Base-by-base conservation (phyloP, 2,888 invertebrate species). In the Acronicta aceris region DNA sequence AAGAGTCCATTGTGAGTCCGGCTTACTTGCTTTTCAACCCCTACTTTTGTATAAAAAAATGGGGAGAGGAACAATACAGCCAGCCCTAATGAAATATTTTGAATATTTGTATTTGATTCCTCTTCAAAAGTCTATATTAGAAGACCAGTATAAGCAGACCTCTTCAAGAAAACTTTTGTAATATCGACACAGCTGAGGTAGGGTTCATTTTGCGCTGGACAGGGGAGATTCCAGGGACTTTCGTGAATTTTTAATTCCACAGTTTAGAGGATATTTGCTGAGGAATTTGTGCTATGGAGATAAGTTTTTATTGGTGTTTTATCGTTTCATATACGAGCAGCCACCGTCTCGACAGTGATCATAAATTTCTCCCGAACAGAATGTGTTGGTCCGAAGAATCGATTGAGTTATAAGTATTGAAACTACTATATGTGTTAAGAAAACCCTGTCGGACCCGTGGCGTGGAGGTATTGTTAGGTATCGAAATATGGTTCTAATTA, bases 91-190 rank as follows among this genome's bases (percentile, higher is more conserved):
- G 90, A 92, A 93, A 92, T 92, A 92, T 89, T 91, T 89, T 83
- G 88, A 88, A 92, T 92, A 92, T 89, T 89, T 91, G 87, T 88
- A 87, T 89, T 89, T 89, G 89, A 91, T 90, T 90, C 82, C 82
- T 81, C 81, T 81, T 81, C 64, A 76, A 80, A 79, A 70, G 63
- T 78, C 81, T 78, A 76, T 80, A 78, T 77, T 73, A 81, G 69
- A 75, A 67, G 17, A 71, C 90, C 86, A 88, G 47, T 69, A 46
- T 59, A 47, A 52, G 25, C 50, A 80, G 83, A 85, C 17, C 86
- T 64, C 47, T 30, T 49, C 36, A 42, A 52, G 48, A 50, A 59
- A 73, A 62, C 58, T 79, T 79, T 68, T 73, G 72, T 73, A 69
- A 70, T 70, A 52, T 40, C 25, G n/a, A 10, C 9, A 0, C 1